Base-by-base conservation (phyloP, 2,113 vertebrate species). In the Lamprotornis superbus region DNA sequence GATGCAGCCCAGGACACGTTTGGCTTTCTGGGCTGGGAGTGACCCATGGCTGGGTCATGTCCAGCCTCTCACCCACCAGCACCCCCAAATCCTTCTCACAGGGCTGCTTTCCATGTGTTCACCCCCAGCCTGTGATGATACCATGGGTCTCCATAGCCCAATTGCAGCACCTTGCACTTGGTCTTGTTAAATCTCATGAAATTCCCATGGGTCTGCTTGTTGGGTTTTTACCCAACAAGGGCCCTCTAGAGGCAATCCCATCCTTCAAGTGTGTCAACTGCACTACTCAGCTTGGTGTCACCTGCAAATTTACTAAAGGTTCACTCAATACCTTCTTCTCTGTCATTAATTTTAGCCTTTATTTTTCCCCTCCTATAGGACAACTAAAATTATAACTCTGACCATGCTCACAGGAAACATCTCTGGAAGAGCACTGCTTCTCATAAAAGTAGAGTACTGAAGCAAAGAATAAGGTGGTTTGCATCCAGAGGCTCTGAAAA, bases 131-230 rank as follows among this genome's bases (percentile, higher is more conserved):
- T 47, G 7, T 0, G 1, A 2, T 63, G 15, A 0, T 11, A 14
- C 3, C 0, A 0, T 12, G 4, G 1, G 4, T 6, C n/a, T 4
- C 4, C 12, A 15, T 3, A 4, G n/a, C 4, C 1, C 13, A 55
- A 5, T 1, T 61, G 39, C 19, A 47, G 23, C 15, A 21, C 19
- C 24, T 40, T 21, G 47, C 0, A 3, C 9, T 47, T 55, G 47
- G 7, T 14, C 28, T 39, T 53, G 11, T 24, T 16, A 30, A 53
- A 61, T 10, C 8, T 24, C 6, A 4, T 9, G 13, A 40, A 40
- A 55, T 71, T 55, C 20, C 11, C n/a, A 30, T n/a, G 28, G 23
- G 1, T 12, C 15, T 1, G 0, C 4, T 25, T n/a, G 3, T 31
- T 0, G 0, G 40, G 28, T 4, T 71, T 55, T 9, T 21, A 7